Evolutionary conservation across 30 jellyfish, hydroid and myxozoan genomes (phyloP), one percentile per base, ranked within the genome.

Genomic region (Pelagia noctiluca): DNA sequence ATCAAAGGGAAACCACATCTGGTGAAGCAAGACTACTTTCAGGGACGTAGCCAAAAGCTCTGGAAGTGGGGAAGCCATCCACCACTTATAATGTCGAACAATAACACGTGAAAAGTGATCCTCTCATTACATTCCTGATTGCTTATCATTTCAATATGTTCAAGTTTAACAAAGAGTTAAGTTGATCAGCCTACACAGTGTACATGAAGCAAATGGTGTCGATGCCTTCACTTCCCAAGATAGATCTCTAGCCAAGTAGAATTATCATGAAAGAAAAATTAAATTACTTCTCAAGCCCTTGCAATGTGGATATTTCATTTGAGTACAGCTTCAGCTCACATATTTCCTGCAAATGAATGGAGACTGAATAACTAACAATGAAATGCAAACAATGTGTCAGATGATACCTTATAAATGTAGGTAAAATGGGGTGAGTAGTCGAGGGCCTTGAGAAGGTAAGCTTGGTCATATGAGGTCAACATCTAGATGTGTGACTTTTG

Each of bases 301-400:
- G 73, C 26, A 82, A 38, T 0, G 65, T 46, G 0, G 82, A 60
- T 21, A 82, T 54, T 50, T 82, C 92, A 53, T 82, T 82, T 69
- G 92, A 82, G 46, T 82, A 82, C 31, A 82, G 85, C 46, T 82
- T 82, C 86, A 82, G 70, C 71, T 82, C 92, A 82, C 84, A 71
- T 8, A 82, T 82, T 47, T 82, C 92, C 92, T 82, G 28, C 8
- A 52, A 76, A 52, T 16, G 57, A 31, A 22, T 13, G 13, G 16
- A 1, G 50, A 66, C 30, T n/a, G 2, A 3, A 4, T 16, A 1
- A 35, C 19, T n/a, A 67, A 67, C 10, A 2, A 13, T 2, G 25
- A 67, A 24, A n/a, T 19, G 53, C 24, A 29, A 25, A 22, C 5
- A 32, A 3, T 10, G 18, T 16, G 18, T 65, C n/a, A 65, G 35